Evolutionary conservation across 1,140 invertebrate genomes (phyloP), one percentile per base, ranked within the genome.

Genomic region (Sycophila sp.): DNA sequence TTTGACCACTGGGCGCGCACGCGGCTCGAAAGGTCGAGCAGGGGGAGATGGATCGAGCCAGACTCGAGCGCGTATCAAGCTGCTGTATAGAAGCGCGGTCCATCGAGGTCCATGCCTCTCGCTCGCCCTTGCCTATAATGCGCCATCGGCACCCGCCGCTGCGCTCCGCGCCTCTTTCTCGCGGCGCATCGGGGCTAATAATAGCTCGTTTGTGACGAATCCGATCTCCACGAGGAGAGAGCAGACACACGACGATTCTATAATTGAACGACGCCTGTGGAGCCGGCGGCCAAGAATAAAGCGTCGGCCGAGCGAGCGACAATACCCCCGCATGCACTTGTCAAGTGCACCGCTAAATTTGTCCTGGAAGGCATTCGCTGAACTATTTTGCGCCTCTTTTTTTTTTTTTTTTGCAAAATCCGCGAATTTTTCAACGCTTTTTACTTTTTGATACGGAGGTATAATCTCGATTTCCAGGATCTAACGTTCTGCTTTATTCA

Each of bases 201-300:
- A 70, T 70, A 70, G 60, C 60, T 47, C 51, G 68, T 34, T 69
- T 51, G 66, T 69, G 68, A 69, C 59, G 68, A 63, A 63, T 55
- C 59, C 22, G 58, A 69, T 63, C 22, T 26, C 49, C 47, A 24
- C 66, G 55, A 49, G 32, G 56, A 60, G 55, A 47, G 59, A 51
- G 45, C 11, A 55, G 51, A 30, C 68, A 64, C 68, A 70, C 59
- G 60, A 70, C 68, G 68, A 64, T 64, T 70, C 68, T 70, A 70
- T 70, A 70, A 70, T 34, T 58, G 68, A 69, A 38, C 45, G 56
- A 58, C 53, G 64, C 64, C 38, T 66, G 34, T n/a, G 13, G 19
- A n/a, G 24, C 28, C 34, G 28, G 13, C 22, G 24, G 38, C 68
- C 17, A 56, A 63, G 68, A 71, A 71, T 64, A 71, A 71, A 71